Base-by-base conservation (phyloP, 2,797 vertebrate genomes). In the Percopsis omiscomaycus region DNA sequence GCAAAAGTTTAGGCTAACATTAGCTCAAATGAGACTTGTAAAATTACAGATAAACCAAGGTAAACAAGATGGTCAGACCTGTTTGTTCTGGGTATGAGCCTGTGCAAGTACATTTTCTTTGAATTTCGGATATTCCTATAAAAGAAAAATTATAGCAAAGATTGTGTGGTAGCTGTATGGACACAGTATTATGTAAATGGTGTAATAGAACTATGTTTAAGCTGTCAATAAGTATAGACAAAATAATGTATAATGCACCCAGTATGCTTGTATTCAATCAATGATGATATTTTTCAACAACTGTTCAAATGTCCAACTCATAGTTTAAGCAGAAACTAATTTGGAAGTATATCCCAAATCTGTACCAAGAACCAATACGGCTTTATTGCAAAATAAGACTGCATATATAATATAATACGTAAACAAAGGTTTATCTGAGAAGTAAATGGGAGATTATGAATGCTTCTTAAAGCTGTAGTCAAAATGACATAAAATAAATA, bases 101-200 rank as follows among this genome's bases (percentile, higher is more conserved):
- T 91, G 83, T 93, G 92, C 81, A 91, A 86, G 86, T 91, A 92
- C 88, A 91, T 93, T 92, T 93, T 94, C 92, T 94, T 93, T 79
- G 93, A 92, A 87, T 91, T 92, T 89, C 93, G 93, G 86, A 92
- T 91, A 89, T 92, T 94, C 92, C 96, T 96, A 87, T 88, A 91
- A 90, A 86, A 22, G 22, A 22, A 81, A 89, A 91, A 90, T 92
- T 88, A 91, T 63, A 3, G 59, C 57, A 2, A 59, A 64, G 15
- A 58, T 50, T 42, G 9, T 42, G 6, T 42, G 22, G 22, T 22
- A 22, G 22, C 22, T 42, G 6, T 42, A 9, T 42, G 6, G 9
- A 37, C 9, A 42, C 9, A 42, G 8, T 9, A 42, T 42, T 8
- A 42, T 42, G 37, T 42, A 42, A 9, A 9, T 9, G 6, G 9